Evolutionary conservation across 2,888 invertebrate genomes (phyloP), one percentile per base, ranked within the genome.

Genomic region (Tetramorium bicarinatum): DNA sequence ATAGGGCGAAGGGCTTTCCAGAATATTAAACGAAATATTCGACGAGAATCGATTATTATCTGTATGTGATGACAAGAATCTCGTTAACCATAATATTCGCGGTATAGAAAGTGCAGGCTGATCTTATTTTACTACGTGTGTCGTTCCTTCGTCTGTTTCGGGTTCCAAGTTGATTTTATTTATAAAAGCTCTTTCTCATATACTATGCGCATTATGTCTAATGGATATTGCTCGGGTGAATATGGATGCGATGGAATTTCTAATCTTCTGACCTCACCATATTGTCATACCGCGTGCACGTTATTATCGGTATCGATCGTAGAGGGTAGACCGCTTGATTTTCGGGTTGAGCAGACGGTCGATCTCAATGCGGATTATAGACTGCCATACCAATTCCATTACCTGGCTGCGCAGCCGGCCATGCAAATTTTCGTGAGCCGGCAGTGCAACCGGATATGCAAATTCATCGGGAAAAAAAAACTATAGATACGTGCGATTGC

Each of bases 261-360:
- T 83, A 83, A 83, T 83, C 83, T 79, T 52, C 66, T 52, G 61
- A 34, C 69, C 44, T 44, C 83, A 34, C 66, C 66, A 49, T 82
- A 79, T 82, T 82, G 82, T 82, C 82, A 67, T 76, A 54, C 47
- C 79, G 49, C 81, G 66, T 76, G 56, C 64, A 76, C 82, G 66
- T 82, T 79, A 77, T 79, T 79, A 79, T 82, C 79, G 77, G 59
- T 79, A 82, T 82, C 82, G 82, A 82, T 82, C 66, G 59, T 62
- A 49, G 77, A 66, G 38, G 79, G 64, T 82, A 67, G 79, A 77
- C 82, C 82, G 79, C 66, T 77, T 82, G 82, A 76, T 82, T 82
- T 80, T 80, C 79, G 59, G 72, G 72, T 80, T 59, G 72, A 80
- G 47, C 79, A 80, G 79, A 80, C 79, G 79, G 47, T 59, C 79